phyloP scores from a whole-genome alignment of 1,140 invertebrate genomes.

The Tenebrio molitor region DNA sequence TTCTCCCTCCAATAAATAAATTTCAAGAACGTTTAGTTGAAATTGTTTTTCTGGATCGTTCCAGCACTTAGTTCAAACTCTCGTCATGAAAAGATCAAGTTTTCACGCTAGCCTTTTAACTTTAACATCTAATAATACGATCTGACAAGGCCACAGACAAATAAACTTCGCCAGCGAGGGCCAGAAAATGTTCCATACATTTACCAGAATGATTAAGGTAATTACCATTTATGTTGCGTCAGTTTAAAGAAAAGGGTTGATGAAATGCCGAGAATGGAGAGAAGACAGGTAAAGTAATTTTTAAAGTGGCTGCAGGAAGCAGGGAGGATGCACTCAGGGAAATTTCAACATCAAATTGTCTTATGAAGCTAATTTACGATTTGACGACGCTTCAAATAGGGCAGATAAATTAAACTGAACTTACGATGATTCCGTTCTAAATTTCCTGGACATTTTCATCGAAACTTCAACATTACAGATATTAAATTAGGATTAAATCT shows the following conservation, averaged over 20 bases:
- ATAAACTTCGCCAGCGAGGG: constrained; percentile 16
- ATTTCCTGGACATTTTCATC: too few relatives aligned
- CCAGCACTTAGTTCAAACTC: constrained; percentile 3
- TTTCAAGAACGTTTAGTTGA: too few relatives aligned
- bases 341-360: constrained; percentile 10
- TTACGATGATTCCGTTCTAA: too few relatives aligned
- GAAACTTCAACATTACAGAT: too few relatives aligned
- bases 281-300: constrained; percentile 28
- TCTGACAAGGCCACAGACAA: constrained; percentile 9
- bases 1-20: too few relatives aligned
- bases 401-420: constrained; percentile 11
- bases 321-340: constrained; percentile 17
- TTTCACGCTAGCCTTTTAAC: background rate
- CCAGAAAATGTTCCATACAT: constrained; percentile 17
- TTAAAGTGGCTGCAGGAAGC: constrained; percentile 19
- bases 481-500: too few relatives aligned
- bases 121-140: constrained; percentile 15
- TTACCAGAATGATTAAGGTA: constrained; percentile 25
- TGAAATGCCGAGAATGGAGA: constrained; percentile 1
- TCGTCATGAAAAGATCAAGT: constrained; percentile 5
- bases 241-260: constrained; percentile 22
- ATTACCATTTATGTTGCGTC: constrained; percentile 19
- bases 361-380: constrained; percentile 17
- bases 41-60: too few relatives aligned
- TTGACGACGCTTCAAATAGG: background rate